These are phyloP conservation scores for Lathamus discolor DNA, from an alignment of 2,113 vertebrate species.

Conservation along the genomic window DNA sequence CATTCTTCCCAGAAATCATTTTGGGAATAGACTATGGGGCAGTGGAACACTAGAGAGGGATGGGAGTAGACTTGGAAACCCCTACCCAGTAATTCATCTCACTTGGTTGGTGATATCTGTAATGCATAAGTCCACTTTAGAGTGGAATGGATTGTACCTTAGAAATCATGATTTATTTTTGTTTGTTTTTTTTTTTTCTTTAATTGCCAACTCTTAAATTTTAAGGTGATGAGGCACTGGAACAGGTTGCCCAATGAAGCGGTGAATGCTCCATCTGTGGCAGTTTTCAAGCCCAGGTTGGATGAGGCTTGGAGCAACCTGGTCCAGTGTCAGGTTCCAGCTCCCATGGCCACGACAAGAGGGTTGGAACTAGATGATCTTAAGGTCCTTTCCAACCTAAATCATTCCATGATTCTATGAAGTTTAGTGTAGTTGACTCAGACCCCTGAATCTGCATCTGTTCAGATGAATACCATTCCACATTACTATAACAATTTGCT, in stretches of 20 bases:
- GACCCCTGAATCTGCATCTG: fast-evolving
- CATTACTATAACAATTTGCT: fast-evolving
- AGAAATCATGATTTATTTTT: fast-evolving
- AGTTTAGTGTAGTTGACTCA: fast-evolving
- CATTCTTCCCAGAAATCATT: background rate
- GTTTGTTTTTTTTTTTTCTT: fast-evolving
- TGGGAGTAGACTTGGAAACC: background rate
- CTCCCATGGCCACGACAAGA: background rate
- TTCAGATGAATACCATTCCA: background rate
- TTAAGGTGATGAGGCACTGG: background rate
- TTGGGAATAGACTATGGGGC: background rate
- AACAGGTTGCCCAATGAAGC: background rate
- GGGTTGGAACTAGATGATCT: background rate
- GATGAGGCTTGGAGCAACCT: background rate
- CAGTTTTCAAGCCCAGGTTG: background rate
- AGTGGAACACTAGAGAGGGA: background rate
- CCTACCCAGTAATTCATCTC: background rate
- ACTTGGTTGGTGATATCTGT: background rate
- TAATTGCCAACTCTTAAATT: background rate
- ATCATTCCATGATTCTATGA: background rate
- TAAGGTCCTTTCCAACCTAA: background rate
- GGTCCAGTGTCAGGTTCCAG: background rate
- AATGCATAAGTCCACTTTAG: background rate
- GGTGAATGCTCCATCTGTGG: background rate
- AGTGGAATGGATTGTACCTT: background rate